Conservation (phyloP, 2,888 invertebrate species). For the Chrysodeixis includens region DNA sequence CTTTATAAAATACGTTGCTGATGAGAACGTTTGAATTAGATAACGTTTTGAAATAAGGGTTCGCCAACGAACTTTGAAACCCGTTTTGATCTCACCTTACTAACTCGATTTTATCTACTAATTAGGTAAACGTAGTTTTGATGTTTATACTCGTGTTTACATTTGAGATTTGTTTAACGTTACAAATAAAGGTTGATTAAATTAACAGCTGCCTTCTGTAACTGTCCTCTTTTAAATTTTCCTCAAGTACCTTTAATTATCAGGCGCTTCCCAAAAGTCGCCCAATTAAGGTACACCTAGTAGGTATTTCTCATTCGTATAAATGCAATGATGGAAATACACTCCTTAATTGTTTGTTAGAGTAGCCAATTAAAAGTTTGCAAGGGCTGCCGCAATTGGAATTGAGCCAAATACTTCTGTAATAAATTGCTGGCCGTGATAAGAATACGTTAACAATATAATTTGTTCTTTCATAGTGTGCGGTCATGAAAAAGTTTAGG, state of each 20-base stretch:
- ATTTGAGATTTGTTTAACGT: neutral
- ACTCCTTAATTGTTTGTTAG: slow-evolving; percentile 63
- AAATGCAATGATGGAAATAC: slow-evolving; percentile 59
- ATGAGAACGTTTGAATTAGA: neutral
- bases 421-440: slow-evolving; percentile 67
- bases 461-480: slow-evolving; percentile 58
- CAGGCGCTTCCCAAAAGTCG: neutral
- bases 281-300: neutral
- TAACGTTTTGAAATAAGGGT: neutral
- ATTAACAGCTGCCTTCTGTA: slow-evolving; percentile 4
- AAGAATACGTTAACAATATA: slow-evolving; percentile 64
- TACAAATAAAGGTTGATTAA: neutral
- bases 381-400: slow-evolving; percentile 69
- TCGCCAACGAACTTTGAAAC: neutral
- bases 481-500: slow-evolving; percentile 54
- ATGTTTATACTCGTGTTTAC: slow-evolving; percentile 4
- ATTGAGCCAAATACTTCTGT: slow-evolving; percentile 67
- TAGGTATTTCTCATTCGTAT: slow-evolving; percentile 36
- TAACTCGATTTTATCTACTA: slow-evolving; percentile 4
- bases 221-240: neutral
- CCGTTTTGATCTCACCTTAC: neutral
- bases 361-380: slow-evolving; percentile 76
- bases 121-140: slow-evolving; percentile 2
- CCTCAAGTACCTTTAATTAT: slow-evolving; percentile 2
- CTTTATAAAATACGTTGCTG: neutral